Conservation (phyloP, 2,113 vertebrate genomes). For the Pseudopipra pipra region DNA sequence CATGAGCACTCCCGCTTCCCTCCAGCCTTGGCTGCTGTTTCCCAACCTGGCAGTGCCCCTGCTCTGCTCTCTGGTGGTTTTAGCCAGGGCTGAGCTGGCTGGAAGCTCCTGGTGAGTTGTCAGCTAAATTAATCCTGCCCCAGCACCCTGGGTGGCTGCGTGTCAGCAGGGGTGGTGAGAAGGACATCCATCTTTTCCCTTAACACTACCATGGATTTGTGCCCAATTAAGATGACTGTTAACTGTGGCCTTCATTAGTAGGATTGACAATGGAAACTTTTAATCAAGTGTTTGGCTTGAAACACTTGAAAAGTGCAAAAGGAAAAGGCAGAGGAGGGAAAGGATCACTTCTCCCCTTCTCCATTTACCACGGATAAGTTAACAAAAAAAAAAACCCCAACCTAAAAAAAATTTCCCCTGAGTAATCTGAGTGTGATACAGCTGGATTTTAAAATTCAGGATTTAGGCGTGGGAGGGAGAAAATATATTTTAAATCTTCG, state of each 20-base stretch:
- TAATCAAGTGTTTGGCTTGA: neutral
- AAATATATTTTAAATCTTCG: neutral
- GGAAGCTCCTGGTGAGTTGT: neutral
- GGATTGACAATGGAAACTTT: neutral
- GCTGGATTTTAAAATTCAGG: conserved; percentile 16
- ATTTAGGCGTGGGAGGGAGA: neutral
- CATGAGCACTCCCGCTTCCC: neutral
- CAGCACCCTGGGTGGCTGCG: neutral
- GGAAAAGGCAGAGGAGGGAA: neutral
- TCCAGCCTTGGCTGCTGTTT: neutral
- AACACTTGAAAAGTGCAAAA: neutral
- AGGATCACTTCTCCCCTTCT: neutral
- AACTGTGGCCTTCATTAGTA: neutral
- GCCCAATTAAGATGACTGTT: neutral
- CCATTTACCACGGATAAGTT: neutral
- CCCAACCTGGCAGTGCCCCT: neutral
- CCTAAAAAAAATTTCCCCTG: neutral
- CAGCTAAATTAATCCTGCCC: neutral
- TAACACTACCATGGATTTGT: neutral
- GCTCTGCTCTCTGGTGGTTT: neutral
- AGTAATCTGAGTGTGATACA: neutral
- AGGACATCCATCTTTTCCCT: neutral
- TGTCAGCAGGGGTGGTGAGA: neutral
- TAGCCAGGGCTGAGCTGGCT: neutral
- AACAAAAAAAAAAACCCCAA: neutral